These are phyloP conservation scores for Aphelenchoides besseyi DNA, from an alignment of 1,140 invertebrate genomes.

Conservation along the genomic window DNA sequence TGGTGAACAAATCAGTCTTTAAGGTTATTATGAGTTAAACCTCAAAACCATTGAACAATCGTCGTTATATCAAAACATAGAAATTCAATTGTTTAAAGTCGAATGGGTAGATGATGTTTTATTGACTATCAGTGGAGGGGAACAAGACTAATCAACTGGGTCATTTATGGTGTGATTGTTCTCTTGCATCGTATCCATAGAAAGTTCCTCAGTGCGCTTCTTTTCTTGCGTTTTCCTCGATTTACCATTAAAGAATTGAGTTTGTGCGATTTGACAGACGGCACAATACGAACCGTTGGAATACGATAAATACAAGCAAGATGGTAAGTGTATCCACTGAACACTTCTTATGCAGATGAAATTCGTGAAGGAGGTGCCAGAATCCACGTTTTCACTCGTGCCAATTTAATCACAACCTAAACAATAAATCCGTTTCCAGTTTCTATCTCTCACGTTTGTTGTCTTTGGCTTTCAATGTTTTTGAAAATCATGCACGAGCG, in stretches of 20 bases:
- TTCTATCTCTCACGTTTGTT: not conserved
- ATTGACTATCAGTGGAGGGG: no score
- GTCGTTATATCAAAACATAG: no score
- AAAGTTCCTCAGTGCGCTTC: no score
- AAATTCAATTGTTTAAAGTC: no score
- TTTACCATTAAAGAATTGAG: no score
- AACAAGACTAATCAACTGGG: no score
- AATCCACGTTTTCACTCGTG: not conserved
- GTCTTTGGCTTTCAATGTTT: not conserved
- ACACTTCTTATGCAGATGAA: not conserved
- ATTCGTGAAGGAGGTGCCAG: not conserved
- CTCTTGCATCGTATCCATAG: no score
- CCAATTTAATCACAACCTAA: not conserved
- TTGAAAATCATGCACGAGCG: constrained; percentile 1
- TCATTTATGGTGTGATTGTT: no score
- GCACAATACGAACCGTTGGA: not conserved
- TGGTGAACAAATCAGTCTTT: not conserved
- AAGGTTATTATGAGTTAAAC: not conserved
- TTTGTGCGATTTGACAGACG: not conserved
- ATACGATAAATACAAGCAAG: not conserved
- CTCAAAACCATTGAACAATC: not conserved
- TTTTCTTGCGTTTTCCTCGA: no score
- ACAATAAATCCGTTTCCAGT: not conserved
- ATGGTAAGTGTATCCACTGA: not conserved
- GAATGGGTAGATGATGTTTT: no score